A percentile compares a stretch with the other conserved stretches of the same genome.
phyloP scores from a whole-genome alignment of 2,888 invertebrate genomes.

The Meteorus colon region DNA sequence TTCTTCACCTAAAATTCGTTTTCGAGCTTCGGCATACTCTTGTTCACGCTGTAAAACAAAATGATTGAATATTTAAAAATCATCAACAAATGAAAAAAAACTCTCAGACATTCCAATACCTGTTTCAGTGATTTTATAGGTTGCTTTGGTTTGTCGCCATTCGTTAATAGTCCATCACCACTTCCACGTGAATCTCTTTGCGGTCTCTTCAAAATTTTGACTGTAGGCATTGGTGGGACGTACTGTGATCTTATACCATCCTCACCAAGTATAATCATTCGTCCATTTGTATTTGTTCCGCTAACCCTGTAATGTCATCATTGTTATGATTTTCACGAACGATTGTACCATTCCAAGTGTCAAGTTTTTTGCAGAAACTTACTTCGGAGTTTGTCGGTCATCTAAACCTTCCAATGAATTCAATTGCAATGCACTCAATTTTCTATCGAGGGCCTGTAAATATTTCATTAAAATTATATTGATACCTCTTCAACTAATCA shows the following conservation, averaged over 20 bases:
- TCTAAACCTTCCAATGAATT: conserved; percentile 64
- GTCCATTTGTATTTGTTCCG: conserved; percentile 69
- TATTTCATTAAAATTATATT: conserved; percentile 7
- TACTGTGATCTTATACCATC: conserved; percentile 88
- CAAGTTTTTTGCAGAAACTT: conserved; percentile 41
- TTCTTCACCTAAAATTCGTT: conserved; percentile 91
- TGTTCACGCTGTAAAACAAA: conserved; percentile 84
- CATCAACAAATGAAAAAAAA: conserved; percentile 13
- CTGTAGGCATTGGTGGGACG: conserved; percentile 85
- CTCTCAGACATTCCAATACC: conserved; percentile 55
- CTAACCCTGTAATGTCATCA: conserved; percentile 47
- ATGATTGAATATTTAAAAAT: conserved; percentile 19
- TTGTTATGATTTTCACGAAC: conserved; percentile 16
- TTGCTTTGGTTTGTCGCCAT: conserved; percentile 82
- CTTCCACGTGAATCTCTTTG: conserved; percentile 73
- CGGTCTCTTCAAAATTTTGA: conserved; percentile 88
- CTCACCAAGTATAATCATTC: conserved; percentile 84
- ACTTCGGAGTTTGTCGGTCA: conserved; percentile 66
- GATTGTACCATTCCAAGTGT: background rate
- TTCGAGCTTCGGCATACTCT: conserved; percentile 93
- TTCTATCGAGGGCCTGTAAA: conserved; percentile 70
- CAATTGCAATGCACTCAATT: conserved; percentile 68
- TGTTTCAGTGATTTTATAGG: conserved; percentile 88
- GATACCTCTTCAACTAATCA: background rate
- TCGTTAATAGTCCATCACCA: conserved; percentile 77